A percentile compares a stretch with the other conserved stretches of the same genome.
Conservation (phyloP, 35 echinoderm and acorn worm species). For the Stichopus chloronotus region DNA sequence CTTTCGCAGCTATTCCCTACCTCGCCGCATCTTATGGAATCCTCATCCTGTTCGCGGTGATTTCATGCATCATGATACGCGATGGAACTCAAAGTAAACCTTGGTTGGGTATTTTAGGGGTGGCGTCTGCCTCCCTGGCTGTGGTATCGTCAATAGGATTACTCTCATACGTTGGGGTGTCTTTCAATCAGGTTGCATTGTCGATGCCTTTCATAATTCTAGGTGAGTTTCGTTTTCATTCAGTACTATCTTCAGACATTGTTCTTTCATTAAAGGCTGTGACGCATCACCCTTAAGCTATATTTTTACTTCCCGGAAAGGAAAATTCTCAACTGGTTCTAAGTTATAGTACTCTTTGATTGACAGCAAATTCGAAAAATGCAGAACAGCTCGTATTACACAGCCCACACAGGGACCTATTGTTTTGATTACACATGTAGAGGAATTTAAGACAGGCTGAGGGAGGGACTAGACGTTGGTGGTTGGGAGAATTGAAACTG, state of each 20-base stretch:
- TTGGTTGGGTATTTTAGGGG: conserved; percentile 49
- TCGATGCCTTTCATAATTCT: conserved; percentile 87
- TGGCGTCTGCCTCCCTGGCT: conserved; percentile 74
- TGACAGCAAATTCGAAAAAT: no score
- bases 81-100: conserved; percentile 48
- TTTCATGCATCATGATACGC: conserved; percentile 33
- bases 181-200: conserved; percentile 77
- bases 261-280: no score
- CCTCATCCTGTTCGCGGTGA: conserved; percentile 25
- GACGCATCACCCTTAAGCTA: no score
- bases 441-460: no score
- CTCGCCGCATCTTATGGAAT: neutral
- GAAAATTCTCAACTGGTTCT: no score
- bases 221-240: conserved; percentile 56
- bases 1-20: neutral
- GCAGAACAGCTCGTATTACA: no score
- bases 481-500: no score
- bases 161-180: conserved; percentile 67
- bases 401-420: no score
- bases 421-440: no score
- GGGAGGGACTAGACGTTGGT: no score
- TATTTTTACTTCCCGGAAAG: no score
- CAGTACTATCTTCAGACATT: neutral
- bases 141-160: conserved; percentile 72
- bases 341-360: no score